A percentile compares a stretch with the other conserved stretches of the same genome.
Evolutionary conservation across 2,888 invertebrate species (phyloP).

Genomic region (Eupithecia pulchellata): DNA sequence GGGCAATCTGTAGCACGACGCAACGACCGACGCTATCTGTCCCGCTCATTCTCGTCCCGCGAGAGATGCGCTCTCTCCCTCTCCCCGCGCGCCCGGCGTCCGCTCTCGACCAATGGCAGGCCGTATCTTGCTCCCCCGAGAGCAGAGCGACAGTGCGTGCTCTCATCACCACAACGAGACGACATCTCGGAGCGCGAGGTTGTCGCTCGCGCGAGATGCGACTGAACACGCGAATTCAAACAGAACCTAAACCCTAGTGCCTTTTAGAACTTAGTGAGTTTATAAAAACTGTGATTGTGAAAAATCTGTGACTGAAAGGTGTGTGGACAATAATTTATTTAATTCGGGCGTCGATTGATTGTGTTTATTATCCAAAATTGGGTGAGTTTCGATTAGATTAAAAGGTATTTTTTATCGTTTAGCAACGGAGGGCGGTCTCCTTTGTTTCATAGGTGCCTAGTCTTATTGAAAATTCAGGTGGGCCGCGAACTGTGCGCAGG

Average conservation of each 20-base stretch:
- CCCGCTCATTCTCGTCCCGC: constrained; percentile 70
- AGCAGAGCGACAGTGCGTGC: constrained; percentile 85
- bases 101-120: constrained; percentile 82
- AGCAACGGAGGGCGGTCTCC: constrained; percentile 58
- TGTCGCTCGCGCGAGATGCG: constrained; percentile 75
- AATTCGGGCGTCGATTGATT: constrained; percentile 72
- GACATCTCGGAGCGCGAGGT: constrained; percentile 82
- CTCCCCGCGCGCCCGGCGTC: constrained; percentile 71
- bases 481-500: constrained; percentile 60
- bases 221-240: constrained; percentile 64
- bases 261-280: constrained; percentile 67
- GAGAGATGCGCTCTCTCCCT: constrained; percentile 79
- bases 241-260: constrained; percentile 54
- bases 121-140: constrained; percentile 85
- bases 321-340: constrained; percentile 70
- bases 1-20: constrained; percentile 77
- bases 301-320: constrained; percentile 69
- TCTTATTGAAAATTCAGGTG: constrained; percentile 49
- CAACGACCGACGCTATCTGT: constrained; percentile 74
- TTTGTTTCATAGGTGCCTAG: constrained; percentile 48
- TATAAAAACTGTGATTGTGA: constrained; percentile 73
- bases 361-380: constrained; percentile 82
- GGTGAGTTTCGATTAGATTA: constrained; percentile 85
- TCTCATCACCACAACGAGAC: constrained; percentile 84
- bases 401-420: constrained; percentile 81